phyloP scores from a whole-genome alignment of 2,113 vertebrate species.

The Sapayoa aenigma region DNA sequence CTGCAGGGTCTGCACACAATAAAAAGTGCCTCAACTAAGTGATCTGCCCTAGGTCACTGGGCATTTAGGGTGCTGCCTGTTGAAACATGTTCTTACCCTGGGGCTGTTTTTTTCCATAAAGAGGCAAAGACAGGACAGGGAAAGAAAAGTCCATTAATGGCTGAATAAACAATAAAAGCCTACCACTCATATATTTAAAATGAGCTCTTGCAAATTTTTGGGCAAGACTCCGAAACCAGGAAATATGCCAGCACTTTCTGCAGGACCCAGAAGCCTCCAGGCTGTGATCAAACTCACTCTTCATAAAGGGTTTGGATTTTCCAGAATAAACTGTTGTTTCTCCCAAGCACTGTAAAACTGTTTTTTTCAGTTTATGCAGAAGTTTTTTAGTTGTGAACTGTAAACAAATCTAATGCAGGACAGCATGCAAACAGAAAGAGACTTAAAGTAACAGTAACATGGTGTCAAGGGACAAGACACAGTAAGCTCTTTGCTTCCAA shows the following conservation, averaged over 20 bases:
- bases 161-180: background rate
- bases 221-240: background rate
- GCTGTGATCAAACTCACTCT: background rate
- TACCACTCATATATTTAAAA: background rate
- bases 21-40: background rate
- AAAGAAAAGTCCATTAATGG: background rate
- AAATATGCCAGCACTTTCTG: background rate
- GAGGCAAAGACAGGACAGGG: background rate
- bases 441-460: background rate
- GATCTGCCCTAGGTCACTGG: rapidly evolving
- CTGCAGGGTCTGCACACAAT: background rate
- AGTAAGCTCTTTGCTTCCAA: background rate
- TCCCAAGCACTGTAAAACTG: background rate
- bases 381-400: background rate
- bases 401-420: background rate
- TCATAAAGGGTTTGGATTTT: background rate
- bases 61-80: background rate
- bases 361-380: background rate
- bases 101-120: background rate
- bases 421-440: background rate
- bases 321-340: background rate
- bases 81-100: background rate
- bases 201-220: background rate
- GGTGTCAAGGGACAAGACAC: background rate
- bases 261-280: background rate